These are phyloP conservation scores for Amiota communis DNA, from an alignment of 2,888 invertebrate species.

Conservation along the genomic window DNA sequence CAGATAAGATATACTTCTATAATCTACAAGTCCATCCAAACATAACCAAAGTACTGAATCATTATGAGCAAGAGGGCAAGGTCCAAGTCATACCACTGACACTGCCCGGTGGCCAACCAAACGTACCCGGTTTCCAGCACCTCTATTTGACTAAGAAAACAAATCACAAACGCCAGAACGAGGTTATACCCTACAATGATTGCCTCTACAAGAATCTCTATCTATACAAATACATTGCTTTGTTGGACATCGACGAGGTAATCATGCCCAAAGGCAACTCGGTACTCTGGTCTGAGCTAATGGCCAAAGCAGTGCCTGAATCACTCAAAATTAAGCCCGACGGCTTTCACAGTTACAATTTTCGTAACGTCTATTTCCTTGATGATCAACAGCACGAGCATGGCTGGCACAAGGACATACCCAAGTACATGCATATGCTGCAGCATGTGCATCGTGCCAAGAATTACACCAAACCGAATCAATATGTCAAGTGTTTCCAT, in stretches of 20 bases:
- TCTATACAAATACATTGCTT: conserved; percentile 89
- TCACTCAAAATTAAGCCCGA: conserved; percentile 78
- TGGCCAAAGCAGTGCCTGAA: conserved; percentile 82
- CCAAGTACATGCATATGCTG: conserved; percentile 93
- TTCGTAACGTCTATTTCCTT: conserved; percentile 93
- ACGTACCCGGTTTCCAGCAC: conserved; percentile 90
- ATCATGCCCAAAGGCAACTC: conserved; percentile 87
- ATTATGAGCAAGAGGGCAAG: conserved; percentile 79
- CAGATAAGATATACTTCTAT: conserved; percentile 93
- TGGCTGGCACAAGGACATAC: conserved; percentile 85
- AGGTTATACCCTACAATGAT: conserved; percentile 96
- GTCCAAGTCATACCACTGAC: conserved; percentile 87
- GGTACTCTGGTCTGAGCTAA: conserved; percentile 83
- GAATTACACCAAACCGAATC: conserved; percentile 93
- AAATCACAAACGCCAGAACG: conserved; percentile 94
- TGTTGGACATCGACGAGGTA: conserved; percentile 94
- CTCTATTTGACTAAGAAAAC: conserved; percentile 92
- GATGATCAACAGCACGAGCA: conserved; percentile 88
- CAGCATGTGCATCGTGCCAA: conserved; percentile 92
- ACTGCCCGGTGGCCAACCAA: conserved; percentile 91
- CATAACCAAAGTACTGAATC: conserved; percentile 83
- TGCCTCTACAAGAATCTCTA: conserved; percentile 95
- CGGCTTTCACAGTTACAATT: conserved; percentile 82
- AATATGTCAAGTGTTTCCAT: conserved; percentile 95
- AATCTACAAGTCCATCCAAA: conserved; percentile 93